Base-by-base conservation (phyloP, 2,797 vertebrate genomes). In the Moxostoma hubbsi region DNA sequence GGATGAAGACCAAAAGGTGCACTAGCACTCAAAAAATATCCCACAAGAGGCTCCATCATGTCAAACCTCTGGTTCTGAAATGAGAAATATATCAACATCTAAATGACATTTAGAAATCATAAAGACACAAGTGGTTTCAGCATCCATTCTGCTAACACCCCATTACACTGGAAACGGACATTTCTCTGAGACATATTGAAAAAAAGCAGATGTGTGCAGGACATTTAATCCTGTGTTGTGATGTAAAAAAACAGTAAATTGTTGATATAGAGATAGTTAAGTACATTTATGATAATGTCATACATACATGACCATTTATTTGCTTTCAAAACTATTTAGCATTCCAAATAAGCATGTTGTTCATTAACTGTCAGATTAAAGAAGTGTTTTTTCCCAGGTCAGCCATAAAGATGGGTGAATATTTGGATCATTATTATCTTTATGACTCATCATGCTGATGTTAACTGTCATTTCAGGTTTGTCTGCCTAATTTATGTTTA, bases 11-110 rank as follows among this genome's bases (percentile, higher is more conserved):
- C 94, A 95, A 95, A 95, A 93, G 90, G 86, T 91, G 89, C 93
- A 92, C 94, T 94, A 95, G 93, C 94, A 94, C 95, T 94, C 94
- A 95, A 51, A 94, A 95, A 95, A 94, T 93, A 95, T 94, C 96
- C 96, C 97, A 96, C 95, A 96, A 96, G 95, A 96, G 95, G 95
- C 95, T 94, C 93, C 66, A 78, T 70, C 62, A 51, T 70, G 59
- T 85, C 62, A 67, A 36, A 57, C 55, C 64, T 54, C 16, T 53
- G 36, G 36, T 36, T 47, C 62, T 36, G 54, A 76, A 68, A 59
- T 7, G 62, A 53, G 15, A 70, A 70, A 53, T 13, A 36, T 55
- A 72, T 64, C 62, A 9, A 66, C 16, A 15, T 24, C 63, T 49
- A 50, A 64, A 51, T 18, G 49, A 62, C 15, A 53, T 9, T 24